phyloP scores from a whole-genome alignment of 2,888 invertebrate species.

The Didymodactylos carnosus region DNA sequence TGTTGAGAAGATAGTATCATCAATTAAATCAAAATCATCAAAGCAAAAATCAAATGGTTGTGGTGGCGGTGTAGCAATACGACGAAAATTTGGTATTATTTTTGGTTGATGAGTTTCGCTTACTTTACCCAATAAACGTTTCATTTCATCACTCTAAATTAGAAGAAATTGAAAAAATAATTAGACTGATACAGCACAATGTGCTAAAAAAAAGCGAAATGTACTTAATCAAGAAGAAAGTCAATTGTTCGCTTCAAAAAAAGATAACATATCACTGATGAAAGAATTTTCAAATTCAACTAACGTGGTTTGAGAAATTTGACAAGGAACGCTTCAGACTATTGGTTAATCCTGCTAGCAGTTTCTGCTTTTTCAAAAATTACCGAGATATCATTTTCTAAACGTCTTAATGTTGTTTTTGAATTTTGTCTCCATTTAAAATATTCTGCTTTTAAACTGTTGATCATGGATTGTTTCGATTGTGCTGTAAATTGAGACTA shows the following conservation, averaged over 20 bases:
- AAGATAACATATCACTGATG: too few relatives aligned
- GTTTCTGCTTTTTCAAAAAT: too few relatives aligned
- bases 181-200: too few relatives aligned
- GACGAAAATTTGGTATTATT: neutral
- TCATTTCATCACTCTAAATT: neutral
- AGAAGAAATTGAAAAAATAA: neutral
- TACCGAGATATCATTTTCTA: neutral
- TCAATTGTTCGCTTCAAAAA: too few relatives aligned
- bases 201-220: too few relatives aligned
- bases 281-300: too few relatives aligned
- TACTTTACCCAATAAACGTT: neutral
- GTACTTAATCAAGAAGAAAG: too few relatives aligned
- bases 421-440: neutral
- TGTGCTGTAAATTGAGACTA: neutral
- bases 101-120: neutral
- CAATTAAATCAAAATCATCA: neutral
- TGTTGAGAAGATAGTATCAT: neutral
- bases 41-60: neutral
- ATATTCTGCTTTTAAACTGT: neutral
- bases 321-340: too few relatives aligned
- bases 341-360: too few relatives aligned
- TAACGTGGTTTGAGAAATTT: too few relatives aligned
- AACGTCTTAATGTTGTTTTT: neutral
- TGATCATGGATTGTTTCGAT: neutral
- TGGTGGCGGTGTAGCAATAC: neutral